phyloP scores from a whole-genome alignment of 1,140 invertebrate genomes.

The Paracyclopina nana region DNA sequence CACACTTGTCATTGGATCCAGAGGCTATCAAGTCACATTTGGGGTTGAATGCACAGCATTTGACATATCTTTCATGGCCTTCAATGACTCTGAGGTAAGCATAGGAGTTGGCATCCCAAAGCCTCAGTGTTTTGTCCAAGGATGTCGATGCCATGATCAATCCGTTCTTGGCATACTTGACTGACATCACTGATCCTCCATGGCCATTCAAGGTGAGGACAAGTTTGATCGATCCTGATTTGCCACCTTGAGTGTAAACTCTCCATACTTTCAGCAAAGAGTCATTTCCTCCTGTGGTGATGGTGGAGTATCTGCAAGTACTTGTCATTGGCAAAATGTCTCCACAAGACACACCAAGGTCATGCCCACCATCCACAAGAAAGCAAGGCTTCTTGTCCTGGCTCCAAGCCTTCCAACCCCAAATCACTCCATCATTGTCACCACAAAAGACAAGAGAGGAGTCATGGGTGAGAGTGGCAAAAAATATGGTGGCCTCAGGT shows the following conservation, averaged over 20 bases:
- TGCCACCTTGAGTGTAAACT: no score
- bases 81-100: slow-evolving; percentile 28
- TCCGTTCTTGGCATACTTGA: slow-evolving; percentile 22
- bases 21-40: slow-evolving; percentile 34
- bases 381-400: background rate
- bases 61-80: slow-evolving; percentile 46
- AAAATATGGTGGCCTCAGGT: slow-evolving; percentile 43
- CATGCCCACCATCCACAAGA: background rate
- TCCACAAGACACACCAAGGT: background rate
- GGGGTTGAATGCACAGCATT: slow-evolving; percentile 43
- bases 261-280: background rate
- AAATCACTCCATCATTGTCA: slow-evolving; percentile 41
- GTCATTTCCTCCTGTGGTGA: background rate
- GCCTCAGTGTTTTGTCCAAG: slow-evolving; percentile 43
- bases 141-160: slow-evolving; percentile 34
- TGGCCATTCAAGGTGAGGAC: slow-evolving; percentile 18
- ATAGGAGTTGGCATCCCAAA: slow-evolving; percentile 39
- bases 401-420: slow-evolving; percentile 34
- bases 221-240: background rate
- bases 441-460: slow-evolving; percentile 41
- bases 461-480: slow-evolving; percentile 42
- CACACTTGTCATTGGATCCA: slow-evolving; percentile 29
- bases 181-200: slow-evolving; percentile 20
- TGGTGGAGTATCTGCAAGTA: no score
- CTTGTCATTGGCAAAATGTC: background rate